Base-by-base conservation (phyloP, 2,113 vertebrate species). In the Myotis davidii region DNA sequence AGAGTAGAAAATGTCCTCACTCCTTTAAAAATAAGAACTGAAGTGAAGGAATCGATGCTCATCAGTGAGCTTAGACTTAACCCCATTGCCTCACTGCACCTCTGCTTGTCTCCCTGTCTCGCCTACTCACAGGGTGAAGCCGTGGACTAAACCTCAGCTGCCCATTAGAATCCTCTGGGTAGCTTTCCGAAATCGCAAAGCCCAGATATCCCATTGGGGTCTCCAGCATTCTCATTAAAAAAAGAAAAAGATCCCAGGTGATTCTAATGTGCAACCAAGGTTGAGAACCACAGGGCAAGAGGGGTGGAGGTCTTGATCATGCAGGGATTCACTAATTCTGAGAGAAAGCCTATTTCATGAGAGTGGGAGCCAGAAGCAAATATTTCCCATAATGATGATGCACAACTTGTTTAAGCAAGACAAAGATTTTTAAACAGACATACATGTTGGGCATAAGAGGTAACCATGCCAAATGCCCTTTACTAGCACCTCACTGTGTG, bases 21-120 rank as follows among this genome's bases (percentile, higher is more conserved):
- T 87, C 32, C 34, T 93, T 82, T 84, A 39, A 92, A 96, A 84
- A 87, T 20, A 92, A 67, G 17, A 73, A 70, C 67, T 48, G 18
- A 69, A 93, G 69, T 17, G 16, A 52, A 83, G 42, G 45, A 21
- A 59, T 86, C 7, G 34, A 1, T 74, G 6, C 27, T 39, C 18
- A 32, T 14, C 7, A 4, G 82, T 14, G 23, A 83, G 5, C 39
- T 59, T 34, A 59, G 27, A 34, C 10, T 85, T 21, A 67, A 73
- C 45, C 32, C 29, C 0, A 0, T 91, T 93, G 93, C 77, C n/a
- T 90, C 67, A 13, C 7, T 7, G 29, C 27, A n/a, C 5, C 7
- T 59, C 73, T 32, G 9, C 6, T 74, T 29, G 23, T 13, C 34
- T 20, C 29, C 39, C 25, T 72, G 8, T 21, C 48, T 73, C 7